Conservation (phyloP, 2,888 invertebrate genomes). For the Buathra laborator region DNA sequence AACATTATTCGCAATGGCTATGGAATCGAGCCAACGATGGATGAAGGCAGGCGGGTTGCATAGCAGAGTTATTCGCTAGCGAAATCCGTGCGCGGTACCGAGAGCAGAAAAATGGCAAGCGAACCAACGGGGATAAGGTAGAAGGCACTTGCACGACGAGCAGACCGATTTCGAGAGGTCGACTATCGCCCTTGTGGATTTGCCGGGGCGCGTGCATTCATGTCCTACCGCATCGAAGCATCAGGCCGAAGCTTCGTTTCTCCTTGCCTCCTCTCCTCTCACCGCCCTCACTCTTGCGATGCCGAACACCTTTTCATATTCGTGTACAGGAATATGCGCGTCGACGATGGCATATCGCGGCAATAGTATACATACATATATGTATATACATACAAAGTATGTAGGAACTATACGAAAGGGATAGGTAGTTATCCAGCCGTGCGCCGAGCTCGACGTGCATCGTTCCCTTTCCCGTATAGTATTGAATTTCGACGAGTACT, state of each 20-base stretch:
- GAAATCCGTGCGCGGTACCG: slow-evolving; percentile 46
- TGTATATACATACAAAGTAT: slow-evolving; percentile 32
- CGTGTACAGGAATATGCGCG: slow-evolving; percentile 54
- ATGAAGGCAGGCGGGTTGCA: slow-evolving; percentile 29
- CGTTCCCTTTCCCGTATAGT: slow-evolving; percentile 57
- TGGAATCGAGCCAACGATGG: slow-evolving; percentile 60
- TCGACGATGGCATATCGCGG: slow-evolving; percentile 51
- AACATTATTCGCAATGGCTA: slow-evolving; percentile 37
- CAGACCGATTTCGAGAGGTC: slow-evolving; percentile 77
- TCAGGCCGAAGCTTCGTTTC: slow-evolving; percentile 28
- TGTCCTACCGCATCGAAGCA: background rate
- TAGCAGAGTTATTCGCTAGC: slow-evolving; percentile 15
- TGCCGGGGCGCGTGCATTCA: slow-evolving; percentile 60
- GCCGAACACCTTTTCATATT: slow-evolving; percentile 61
- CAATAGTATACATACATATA: slow-evolving; percentile 41
- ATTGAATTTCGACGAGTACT: slow-evolving; percentile 68
- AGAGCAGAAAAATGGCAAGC: slow-evolving; percentile 55
- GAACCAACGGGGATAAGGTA: slow-evolving; percentile 55
- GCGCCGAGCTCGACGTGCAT: slow-evolving; percentile 52
- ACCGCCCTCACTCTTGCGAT: background rate
- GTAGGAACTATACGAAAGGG: slow-evolving; percentile 30
- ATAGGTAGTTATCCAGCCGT: slow-evolving; percentile 67
- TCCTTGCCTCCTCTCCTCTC: slow-evolving; percentile 3
- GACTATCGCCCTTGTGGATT: slow-evolving; percentile 64
- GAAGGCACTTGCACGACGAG: slow-evolving; percentile 74